Evolutionary conservation across 2,888 invertebrate species (phyloP).

Genomic region (Copidosoma aretas): DNA sequence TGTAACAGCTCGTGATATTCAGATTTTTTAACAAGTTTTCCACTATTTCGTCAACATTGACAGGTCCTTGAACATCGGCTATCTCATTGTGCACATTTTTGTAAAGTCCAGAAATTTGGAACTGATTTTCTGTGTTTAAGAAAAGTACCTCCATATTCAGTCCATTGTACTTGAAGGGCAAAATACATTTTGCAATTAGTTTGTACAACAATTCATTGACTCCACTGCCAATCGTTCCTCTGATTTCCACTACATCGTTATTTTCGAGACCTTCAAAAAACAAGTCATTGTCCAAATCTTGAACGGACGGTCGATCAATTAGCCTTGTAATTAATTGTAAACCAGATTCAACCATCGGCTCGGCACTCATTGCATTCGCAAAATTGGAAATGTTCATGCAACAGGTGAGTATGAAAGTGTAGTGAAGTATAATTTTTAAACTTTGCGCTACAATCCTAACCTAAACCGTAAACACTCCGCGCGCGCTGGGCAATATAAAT

Average conservation of each 20-base stretch:
- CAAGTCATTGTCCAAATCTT: conserved; percentile 63
- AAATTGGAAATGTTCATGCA: no score
- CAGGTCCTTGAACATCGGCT: conserved; percentile 43
- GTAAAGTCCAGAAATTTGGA: conserved; percentile 59
- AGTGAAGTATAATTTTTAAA: no score
- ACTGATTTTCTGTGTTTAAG: conserved; percentile 65
- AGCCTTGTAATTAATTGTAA: conserved; percentile 68
- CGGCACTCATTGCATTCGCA: conserved; percentile 22
- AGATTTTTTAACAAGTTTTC: conserved; percentile 48
- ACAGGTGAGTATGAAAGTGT: no score
- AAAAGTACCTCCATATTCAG: conserved; percentile 62
- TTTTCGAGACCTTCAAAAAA: conserved; percentile 61
- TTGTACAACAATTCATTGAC: conserved; percentile 64
- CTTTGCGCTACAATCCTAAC: not conserved
- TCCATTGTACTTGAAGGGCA: conserved; percentile 61
- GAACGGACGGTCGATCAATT: conserved; percentile 58
- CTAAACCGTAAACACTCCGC: not conserved
- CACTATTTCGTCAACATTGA: conserved; percentile 28
- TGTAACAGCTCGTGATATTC: conserved; percentile 59
- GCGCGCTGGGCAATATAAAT: no score
- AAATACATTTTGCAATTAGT: conserved; percentile 63
- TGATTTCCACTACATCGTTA: conserved; percentile 64
- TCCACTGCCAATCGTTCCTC: conserved; percentile 62
- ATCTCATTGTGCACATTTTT: conserved; percentile 56
- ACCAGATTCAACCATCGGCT: conserved; percentile 64